Evolutionary conservation across 1,140 invertebrate genomes (phyloP).

Genomic region (Muscidifurax raptorellus): DNA sequence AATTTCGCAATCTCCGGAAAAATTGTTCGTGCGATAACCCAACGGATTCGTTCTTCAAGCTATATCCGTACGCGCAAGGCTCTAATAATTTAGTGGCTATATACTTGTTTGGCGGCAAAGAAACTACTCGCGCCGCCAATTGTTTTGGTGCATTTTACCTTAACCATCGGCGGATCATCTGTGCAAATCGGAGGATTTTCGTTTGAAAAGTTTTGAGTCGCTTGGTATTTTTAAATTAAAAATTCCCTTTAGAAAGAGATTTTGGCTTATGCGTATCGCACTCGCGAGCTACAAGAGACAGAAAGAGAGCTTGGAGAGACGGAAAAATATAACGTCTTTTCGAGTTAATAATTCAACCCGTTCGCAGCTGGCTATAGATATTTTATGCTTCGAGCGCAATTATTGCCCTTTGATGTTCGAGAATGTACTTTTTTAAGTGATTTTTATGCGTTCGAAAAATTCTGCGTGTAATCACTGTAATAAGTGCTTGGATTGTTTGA

Average conservation of each 20-base stretch:
- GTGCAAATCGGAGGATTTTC: background rate
- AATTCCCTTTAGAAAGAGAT: background rate
- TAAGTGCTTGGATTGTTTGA: no score
- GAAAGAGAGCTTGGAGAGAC: background rate
- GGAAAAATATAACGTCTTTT: background rate
- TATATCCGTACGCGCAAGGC: background rate
- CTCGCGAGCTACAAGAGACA: background rate
- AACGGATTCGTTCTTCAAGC: background rate
- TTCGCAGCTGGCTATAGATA: background rate
- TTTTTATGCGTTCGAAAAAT: background rate
- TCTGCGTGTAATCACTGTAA: no score
- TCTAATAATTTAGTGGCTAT: constrained; percentile 21
- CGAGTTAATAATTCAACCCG: background rate
- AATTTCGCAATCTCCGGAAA: constrained; percentile 46
- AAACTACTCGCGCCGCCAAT: background rate
- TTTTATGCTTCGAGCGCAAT: background rate
- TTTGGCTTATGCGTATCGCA: background rate
- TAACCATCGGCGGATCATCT: background rate
- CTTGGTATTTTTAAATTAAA: background rate
- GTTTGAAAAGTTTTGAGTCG: background rate
- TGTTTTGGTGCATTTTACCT: background rate
- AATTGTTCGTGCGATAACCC: constrained; percentile 28
- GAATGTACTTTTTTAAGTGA: background rate
- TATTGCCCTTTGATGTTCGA: background rate
- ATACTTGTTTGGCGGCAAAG: background rate